Evolutionary conservation across 2,888 invertebrate genomes (phyloP).

Genomic region (Drosophila flavopinicola): DNA sequence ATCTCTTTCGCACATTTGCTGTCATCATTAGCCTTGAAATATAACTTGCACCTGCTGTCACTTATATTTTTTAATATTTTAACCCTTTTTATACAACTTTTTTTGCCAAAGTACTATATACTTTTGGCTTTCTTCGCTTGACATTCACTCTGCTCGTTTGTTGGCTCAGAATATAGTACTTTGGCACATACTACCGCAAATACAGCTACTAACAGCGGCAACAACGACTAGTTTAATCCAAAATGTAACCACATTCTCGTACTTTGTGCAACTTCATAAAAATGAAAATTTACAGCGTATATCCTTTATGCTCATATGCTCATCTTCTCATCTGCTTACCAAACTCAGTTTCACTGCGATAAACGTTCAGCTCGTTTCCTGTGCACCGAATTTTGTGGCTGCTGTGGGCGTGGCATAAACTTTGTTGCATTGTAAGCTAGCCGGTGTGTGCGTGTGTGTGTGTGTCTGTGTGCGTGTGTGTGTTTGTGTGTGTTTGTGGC

Average conservation of each 20-base stretch:
- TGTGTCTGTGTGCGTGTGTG: background rate
- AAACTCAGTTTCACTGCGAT: conserved; percentile 50
- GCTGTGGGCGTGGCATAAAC: conserved; percentile 50
- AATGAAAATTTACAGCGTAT: conserved; percentile 79
- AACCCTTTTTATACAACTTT: conserved; percentile 15
- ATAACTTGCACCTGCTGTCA: conserved; percentile 3
- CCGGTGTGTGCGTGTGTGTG: background rate
- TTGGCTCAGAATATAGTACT: conserved; percentile 21
- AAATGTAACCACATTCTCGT: conserved; percentile 77
- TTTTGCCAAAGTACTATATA: conserved; percentile 1
- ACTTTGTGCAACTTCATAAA: conserved; percentile 79
- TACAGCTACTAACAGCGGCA: conserved; percentile 5
- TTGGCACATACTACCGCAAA: conserved; percentile 13
- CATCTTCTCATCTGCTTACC: conserved; percentile 42
- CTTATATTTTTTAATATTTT: conserved; percentile 14
- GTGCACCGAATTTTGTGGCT: conserved; percentile 72
- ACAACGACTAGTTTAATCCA: conserved; percentile 62
- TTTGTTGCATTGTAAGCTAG: conserved; percentile 68
- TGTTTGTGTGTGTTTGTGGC: background rate
- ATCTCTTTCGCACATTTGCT: background rate
- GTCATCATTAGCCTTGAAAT: conserved; percentile 16
- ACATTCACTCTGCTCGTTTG: conserved; percentile 37
- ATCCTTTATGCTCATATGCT: conserved; percentile 77
- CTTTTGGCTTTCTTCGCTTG: conserved; percentile 44
- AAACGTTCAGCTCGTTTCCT: conserved; percentile 61